These are phyloP conservation scores for Hofmannophila pseudospretella DNA, from an alignment of 2,888 invertebrate genomes.

Conservation along the genomic window DNA sequence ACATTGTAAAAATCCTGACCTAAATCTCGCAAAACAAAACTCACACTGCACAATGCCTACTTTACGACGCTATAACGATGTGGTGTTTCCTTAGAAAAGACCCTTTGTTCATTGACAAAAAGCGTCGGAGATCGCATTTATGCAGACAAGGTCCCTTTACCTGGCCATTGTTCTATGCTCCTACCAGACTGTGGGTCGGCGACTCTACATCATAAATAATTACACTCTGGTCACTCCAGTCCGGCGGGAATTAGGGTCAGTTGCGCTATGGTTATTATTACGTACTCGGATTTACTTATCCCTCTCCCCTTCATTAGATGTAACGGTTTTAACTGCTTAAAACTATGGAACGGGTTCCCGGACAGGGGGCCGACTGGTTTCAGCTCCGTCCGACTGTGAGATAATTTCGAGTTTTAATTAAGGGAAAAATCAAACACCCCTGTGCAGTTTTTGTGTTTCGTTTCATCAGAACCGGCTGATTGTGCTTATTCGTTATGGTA, in stretches of 20 bases:
- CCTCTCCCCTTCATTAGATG: slow-evolving; percentile 76
- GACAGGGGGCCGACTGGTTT: slow-evolving; percentile 67
- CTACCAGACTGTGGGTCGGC: slow-evolving; percentile 68
- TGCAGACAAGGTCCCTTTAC: slow-evolving; percentile 68
- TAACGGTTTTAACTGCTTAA: slow-evolving; percentile 77
- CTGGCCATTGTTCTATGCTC: slow-evolving; percentile 68
- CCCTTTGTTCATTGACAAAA: slow-evolving; percentile 75
- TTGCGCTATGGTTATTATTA: slow-evolving; percentile 69
- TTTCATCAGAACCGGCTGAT: neutral
- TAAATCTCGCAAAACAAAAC: slow-evolving; percentile 73
- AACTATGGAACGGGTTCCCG: slow-evolving; percentile 73
- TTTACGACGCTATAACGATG: slow-evolving; percentile 76
- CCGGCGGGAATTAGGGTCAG: slow-evolving; percentile 59
- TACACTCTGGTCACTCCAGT: slow-evolving; percentile 66
- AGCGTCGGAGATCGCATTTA: slow-evolving; percentile 68
- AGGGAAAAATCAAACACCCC: slow-evolving; percentile 31
- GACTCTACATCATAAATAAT: slow-evolving; percentile 69
- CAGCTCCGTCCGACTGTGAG: slow-evolving; percentile 58
- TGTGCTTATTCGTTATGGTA: slow-evolving; percentile 1
- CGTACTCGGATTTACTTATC: slow-evolving; percentile 59
- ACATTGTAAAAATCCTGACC: slow-evolving; percentile 73
- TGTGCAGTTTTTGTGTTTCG: slow-evolving; percentile 5
- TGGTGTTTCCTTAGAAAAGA: slow-evolving; percentile 75
- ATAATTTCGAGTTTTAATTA: slow-evolving; percentile 63
- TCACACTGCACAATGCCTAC: slow-evolving; percentile 66